These are phyloP conservation scores for Leptodactylus fuscus DNA, from an alignment of 2,113 vertebrate genomes.

Conservation along the genomic window DNA sequence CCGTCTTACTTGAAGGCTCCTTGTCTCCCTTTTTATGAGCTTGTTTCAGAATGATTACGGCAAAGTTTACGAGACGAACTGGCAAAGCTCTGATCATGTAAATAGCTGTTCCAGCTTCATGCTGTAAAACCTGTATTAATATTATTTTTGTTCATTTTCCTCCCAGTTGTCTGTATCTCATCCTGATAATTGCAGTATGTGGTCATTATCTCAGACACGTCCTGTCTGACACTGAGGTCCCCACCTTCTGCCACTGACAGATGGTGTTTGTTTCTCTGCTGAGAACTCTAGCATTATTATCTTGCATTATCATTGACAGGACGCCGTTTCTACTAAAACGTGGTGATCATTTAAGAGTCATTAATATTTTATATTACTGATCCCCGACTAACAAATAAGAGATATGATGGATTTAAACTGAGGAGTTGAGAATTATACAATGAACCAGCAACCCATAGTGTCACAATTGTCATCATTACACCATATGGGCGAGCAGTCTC, in stretches of 20 bases:
- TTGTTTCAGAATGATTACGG: not conserved
- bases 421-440: not conserved
- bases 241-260: conserved; percentile 32
- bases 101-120: not conserved
- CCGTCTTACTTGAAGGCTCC: not conserved
- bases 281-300: conserved; percentile 19
- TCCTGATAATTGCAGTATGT: conserved; percentile 1
- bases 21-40: not conserved
- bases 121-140: not conserved
- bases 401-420: not conserved
- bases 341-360: conserved; percentile 3
- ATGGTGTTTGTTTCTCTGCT: conserved; percentile 39
- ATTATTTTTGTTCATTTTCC: not conserved
- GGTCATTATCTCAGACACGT: conserved; percentile 17
- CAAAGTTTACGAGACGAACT: not conserved
- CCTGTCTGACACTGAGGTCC: conserved; percentile 21
- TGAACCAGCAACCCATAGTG: not conserved
- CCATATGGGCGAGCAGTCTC: not conserved
- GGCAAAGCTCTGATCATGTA: not conserved
- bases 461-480: not conserved
- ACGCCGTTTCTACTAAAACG: not conserved
- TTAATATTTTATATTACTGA: conserved; percentile 9
- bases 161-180: not conserved
- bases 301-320: not conserved
- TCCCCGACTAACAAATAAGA: not conserved